Base-by-base conservation (phyloP, 1,140 invertebrate species). In the Pogonus chalceus region DNA sequence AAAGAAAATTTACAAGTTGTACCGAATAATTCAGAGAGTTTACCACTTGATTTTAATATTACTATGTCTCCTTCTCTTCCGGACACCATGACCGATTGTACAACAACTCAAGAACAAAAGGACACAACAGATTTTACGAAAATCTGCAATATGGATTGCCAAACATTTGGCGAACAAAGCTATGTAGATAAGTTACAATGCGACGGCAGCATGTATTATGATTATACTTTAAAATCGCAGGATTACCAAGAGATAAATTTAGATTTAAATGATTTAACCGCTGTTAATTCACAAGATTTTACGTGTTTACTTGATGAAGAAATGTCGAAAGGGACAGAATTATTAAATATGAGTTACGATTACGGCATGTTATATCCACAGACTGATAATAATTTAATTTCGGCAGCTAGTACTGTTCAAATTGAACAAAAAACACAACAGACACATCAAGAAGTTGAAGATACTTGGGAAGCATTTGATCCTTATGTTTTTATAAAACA, bases 401-500 rank as follows among this genome's bases (percentile, higher is more conserved):
- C 71, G 67, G 0, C 71, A 31, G 23, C 24, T 48, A 1, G 7
- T 48, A 1, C 52, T 51, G 31, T 35, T 22, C 16, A 52, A 20
- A 20, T 31, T 20, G 3, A 22, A 23, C 22, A 21, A 23, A 49
- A 20, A 67, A 67, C 54, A 60, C 69, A 58, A 69, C 72, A 51
- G 70, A 74, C 65, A 69, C 77, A 63, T 70, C 70, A 62, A 66
- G 76, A 65, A 69, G 76, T 58, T 23, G 74, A 78, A 60, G 78
- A 79, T 58, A 81, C 84, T 1, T 88, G 88, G 72, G 87, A 90
- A 59, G 77, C 85, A 1, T 90, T 92, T 66, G 90, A 93, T 73
- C 89, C 89, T 2, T 94, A 92, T 64, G 76, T 88, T 31, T 95
- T 95, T 66, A 95, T 97, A 50, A 92, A 93, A 69, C 85, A 90